Evolutionary conservation across 2,797 vertebrate genomes (phyloP), one percentile per base, ranked within the genome.

Genomic region (Eulemur albifrons): DNA sequence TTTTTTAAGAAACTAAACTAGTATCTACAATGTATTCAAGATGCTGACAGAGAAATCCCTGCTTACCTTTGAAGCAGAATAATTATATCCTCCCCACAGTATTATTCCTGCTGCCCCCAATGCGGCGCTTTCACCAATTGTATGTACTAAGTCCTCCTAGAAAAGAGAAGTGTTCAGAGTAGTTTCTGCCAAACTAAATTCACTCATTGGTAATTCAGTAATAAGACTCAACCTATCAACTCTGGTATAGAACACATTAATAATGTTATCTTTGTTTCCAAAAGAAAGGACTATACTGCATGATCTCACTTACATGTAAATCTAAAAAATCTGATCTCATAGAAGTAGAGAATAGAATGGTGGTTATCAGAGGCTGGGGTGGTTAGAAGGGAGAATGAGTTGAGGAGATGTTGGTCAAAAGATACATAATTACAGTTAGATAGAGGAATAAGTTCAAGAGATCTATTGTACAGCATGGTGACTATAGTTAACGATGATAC

Each of bases 1-100:
- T 52, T 43, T 20, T 20, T 17, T 76, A 25, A 30, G 43, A 91
- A 88, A 43, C 8, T 9, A 7, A 40, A 57, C 8, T 23, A 48
- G 0, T 73, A 30, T 65, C 69, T 75, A 59, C 45, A 67, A 72
- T 57, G 25, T 30, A 32, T 38, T 87, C 13, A 67, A 54, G 72
- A 45, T 52, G 2, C 43, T 61, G 11, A 43, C 17, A 20, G 50
- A 83, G 5, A 88, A 83, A 83, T 40, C 25, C 54, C 8, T 30
- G 32, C 97, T 81, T 80, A 99, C 98, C 98, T 97, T 98, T 92
- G 99, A 98, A 91, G 97, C 97, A 92, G 98, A 98, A 0, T 99
- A 98, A 18, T 98, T 97, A 84, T 97, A 97, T 87, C 98, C 98
- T 92, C 98, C 99, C 98, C 98, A 99, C 95, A 99, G 94, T 96